phyloP scores from a whole-genome alignment of 2,888 invertebrate species.

The Zhuqinia jingwanae region DNA sequence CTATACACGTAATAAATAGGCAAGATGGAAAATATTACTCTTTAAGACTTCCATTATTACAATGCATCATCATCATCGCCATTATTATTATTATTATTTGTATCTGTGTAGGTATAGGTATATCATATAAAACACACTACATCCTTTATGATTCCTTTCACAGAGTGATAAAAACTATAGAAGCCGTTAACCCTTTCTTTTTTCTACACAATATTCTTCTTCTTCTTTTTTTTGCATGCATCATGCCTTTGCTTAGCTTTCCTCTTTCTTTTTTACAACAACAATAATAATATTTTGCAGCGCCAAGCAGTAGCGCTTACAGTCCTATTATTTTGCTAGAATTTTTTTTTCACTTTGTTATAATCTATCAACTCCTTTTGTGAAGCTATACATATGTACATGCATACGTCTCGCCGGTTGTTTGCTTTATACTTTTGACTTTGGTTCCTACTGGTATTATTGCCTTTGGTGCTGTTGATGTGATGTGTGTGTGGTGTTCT shows the following conservation, averaged over 20 bases:
- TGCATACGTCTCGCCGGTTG: no score
- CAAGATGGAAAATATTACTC: not conserved
- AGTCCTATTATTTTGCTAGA: not conserved
- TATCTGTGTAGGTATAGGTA: not conserved
- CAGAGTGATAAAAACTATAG: constrained; percentile 57
- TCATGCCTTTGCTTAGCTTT: constrained; percentile 41
- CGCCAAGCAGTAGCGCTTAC: not conserved
- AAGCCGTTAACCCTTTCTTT: constrained; percentile 65
- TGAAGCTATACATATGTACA: no score
- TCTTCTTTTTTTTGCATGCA: constrained; percentile 16
- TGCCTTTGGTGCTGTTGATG: not conserved
- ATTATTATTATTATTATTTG: no score
- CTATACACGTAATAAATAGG: not conserved
- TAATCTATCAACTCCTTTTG: no score
- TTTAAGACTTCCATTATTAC: constrained; percentile 7
- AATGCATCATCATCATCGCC: constrained; percentile 52
- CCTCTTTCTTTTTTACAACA: constrained; percentile 10
- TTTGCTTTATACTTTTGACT: no score
- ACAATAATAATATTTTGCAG: not conserved
- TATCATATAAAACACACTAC: not conserved
- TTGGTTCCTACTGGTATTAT: not conserved
- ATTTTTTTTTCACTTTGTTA: no score
- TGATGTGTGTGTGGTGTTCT: no score
- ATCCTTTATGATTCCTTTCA: constrained; percentile 46
- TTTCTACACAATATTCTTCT: constrained; percentile 8